Evolutionary conservation across 2,888 invertebrate genomes (phyloP).

Genomic region (Drosophila hawaiiensis): DNA sequence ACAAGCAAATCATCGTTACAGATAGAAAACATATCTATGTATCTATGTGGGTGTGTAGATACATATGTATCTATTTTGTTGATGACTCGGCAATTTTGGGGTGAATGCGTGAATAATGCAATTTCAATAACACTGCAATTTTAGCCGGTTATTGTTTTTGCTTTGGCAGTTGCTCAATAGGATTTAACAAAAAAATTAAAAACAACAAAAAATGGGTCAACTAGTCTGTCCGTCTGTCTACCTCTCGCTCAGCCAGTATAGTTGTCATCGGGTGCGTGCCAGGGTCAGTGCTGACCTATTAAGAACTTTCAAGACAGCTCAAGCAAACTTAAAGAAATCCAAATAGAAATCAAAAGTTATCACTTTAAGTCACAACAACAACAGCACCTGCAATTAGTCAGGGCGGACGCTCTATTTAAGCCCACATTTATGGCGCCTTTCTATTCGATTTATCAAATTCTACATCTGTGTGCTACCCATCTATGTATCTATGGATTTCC

Average conservation of each 20-base stretch:
- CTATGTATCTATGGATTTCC: constrained; percentile 42
- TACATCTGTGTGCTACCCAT: constrained; percentile 5
- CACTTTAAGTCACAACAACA: constrained; percentile 11
- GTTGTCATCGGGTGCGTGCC: constrained; percentile 12
- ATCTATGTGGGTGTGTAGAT: constrained; percentile 10
- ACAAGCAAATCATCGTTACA: constrained; percentile 40
- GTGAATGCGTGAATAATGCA: constrained; percentile 57
- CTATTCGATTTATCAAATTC: constrained; percentile 22
- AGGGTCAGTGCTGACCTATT: constrained; percentile 31
- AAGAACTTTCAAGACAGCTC: constrained; percentile 54
- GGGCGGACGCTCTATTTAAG: constrained; percentile 44
- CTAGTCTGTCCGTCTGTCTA: constrained; percentile 5
- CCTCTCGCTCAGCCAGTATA: constrained; percentile 5
- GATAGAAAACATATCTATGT: constrained; percentile 1
- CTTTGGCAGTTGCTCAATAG: constrained; percentile 43
- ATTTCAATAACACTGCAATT: constrained; percentile 68
- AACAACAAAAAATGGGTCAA: constrained; percentile 23
- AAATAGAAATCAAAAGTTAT: constrained; percentile 58
- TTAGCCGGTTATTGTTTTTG: constrained; percentile 34
- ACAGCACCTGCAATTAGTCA: constrained; percentile 60
- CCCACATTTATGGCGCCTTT: constrained; percentile 28
- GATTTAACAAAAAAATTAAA: constrained; percentile 14
- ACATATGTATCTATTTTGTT: constrained; percentile 14
- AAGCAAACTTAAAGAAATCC: constrained; percentile 44
- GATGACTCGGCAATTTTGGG: constrained; percentile 36